Evolutionary conservation across 2,113 vertebrate species (phyloP).

Genomic region (Sialia sialis): DNA sequence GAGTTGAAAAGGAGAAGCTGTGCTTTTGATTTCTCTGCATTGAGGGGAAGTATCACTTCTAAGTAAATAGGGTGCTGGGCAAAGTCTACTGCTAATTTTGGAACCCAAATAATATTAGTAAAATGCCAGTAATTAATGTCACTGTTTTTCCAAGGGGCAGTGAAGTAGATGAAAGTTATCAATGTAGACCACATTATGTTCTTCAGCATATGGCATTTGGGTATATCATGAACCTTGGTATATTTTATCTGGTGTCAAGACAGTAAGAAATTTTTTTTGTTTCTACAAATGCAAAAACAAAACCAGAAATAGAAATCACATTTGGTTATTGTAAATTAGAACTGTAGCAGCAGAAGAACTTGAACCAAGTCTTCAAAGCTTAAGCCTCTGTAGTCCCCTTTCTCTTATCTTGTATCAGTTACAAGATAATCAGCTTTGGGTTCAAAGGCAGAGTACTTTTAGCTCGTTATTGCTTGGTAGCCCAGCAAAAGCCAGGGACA

Average conservation of each 20-base stretch:
- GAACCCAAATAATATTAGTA: background rate
- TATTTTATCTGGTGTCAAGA: background rate
- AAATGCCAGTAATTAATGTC: background rate
- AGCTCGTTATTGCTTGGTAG: background rate
- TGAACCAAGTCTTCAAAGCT: background rate
- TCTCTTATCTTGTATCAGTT: background rate
- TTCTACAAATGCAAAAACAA: background rate
- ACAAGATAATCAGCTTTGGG: background rate
- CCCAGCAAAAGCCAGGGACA: background rate
- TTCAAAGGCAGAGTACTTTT: background rate
- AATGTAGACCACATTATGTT: background rate
- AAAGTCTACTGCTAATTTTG: background rate
- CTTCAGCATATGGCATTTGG: background rate
- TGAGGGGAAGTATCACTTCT: constrained; percentile 67
- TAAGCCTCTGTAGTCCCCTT: background rate
- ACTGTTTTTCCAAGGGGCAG: background rate
- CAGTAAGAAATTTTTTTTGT: background rate
- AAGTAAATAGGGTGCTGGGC: background rate
- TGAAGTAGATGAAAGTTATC: background rate
- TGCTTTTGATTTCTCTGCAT: constrained; percentile 54
- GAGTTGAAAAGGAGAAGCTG: constrained; percentile 69
- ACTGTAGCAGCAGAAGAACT: background rate
- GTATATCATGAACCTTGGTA: background rate
- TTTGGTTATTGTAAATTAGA: background rate
- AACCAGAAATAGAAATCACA: background rate